Percentiles rank a stretch among this genome's conserved stretches.
These are phyloP conservation scores for Platypus cylindrus DNA, from an alignment of 2,888 invertebrate species.

Conservation along the genomic window DNA sequence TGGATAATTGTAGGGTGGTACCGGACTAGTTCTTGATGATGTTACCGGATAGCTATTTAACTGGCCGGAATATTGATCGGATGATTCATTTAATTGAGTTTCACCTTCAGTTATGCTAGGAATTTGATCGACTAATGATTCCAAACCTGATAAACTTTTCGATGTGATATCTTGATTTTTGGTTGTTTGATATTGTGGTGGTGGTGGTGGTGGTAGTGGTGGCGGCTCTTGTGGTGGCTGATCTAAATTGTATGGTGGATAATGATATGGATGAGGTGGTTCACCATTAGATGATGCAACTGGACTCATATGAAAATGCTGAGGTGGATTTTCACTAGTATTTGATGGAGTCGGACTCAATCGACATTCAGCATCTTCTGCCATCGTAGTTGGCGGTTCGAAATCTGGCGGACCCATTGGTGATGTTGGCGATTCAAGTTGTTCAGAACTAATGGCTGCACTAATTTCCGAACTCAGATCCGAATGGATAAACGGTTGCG, in stretches of 20 bases:
- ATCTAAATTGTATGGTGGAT: conserved; percentile 33
- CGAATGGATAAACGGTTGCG: conserved; percentile 51
- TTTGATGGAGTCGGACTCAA: conserved; percentile 37
- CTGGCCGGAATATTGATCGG: conserved; percentile 33
- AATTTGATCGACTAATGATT: conserved; percentile 84
- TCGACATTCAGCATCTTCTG: conserved; percentile 41
- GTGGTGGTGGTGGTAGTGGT: conserved; percentile 27
- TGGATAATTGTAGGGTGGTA: conserved; percentile 31
- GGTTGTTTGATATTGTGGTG: conserved; percentile 28
- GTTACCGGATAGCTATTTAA: conserved; percentile 38
- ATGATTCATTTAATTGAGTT: conserved; percentile 28
- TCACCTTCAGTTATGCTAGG: conserved; percentile 73
- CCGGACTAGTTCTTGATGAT: conserved; percentile 32
- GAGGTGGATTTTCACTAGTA: conserved; percentile 31
- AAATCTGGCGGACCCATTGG: conserved; percentile 57
- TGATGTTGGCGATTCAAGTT: conserved; percentile 54
- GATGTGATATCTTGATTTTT: conserved; percentile 65
- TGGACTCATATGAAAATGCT: conserved; percentile 37
- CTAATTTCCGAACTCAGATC: conserved; percentile 67
- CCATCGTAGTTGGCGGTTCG: conserved; percentile 57
- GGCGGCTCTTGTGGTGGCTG: conserved; percentile 26
- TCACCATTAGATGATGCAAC: conserved; percentile 33
- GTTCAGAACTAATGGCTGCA: conserved; percentile 60
- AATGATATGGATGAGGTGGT: conserved; percentile 31
- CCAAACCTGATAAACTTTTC: conserved; percentile 74